Base-by-base conservation (phyloP, 2,888 invertebrate genomes). In the Andricus quercusramuli region DNA sequence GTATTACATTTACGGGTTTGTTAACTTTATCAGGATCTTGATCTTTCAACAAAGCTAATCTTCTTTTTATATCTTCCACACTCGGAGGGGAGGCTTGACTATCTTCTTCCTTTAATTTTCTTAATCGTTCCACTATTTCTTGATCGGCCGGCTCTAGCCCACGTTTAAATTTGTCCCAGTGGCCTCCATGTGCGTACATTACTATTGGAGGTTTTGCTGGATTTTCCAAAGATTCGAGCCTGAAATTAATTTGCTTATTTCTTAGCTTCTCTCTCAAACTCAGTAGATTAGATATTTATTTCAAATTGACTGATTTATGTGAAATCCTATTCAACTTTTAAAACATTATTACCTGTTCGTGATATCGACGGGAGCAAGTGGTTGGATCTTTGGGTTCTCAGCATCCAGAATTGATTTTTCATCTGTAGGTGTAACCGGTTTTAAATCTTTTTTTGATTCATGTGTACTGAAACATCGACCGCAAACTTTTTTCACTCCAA, bases 41-140 rank as follows among this genome's bases (percentile, higher is more conserved):
- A 80, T 95, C 96, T 91, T 95, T 96, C n/a, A 97, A 93, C 86
- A 95, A 94, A 3, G 95, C 95, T 66, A 97, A 91, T 88, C 96
- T 93, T 78, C 93, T 92, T 82, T 95, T 94, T 83, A 97, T 94
- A 88, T 97, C 96, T 56, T 94, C 94, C 88, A 96, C 95, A 32
- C 95, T 94, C 37, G 95, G 94, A 47, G 93, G 89, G 64, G 94
- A 93, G 17, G 89, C 86, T 65, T 90, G 89, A 68, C 91, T 91
- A 81, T 94, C 94, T 22, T 94, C 94, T 82, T 94, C 94, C 91
- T 96, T 96, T 56, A 97, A 93, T 89, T 95, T 95, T 88, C 95
- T 94, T 79, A 97, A 92, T 80, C 96, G 94, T 84, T 96, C 95
- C 2, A 94, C 93, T 84, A 97, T 95, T 89, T 95, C 94, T 83